Base-by-base conservation (phyloP, 2,113 vertebrate genomes). In the Puntigrus tetrazona region DNA sequence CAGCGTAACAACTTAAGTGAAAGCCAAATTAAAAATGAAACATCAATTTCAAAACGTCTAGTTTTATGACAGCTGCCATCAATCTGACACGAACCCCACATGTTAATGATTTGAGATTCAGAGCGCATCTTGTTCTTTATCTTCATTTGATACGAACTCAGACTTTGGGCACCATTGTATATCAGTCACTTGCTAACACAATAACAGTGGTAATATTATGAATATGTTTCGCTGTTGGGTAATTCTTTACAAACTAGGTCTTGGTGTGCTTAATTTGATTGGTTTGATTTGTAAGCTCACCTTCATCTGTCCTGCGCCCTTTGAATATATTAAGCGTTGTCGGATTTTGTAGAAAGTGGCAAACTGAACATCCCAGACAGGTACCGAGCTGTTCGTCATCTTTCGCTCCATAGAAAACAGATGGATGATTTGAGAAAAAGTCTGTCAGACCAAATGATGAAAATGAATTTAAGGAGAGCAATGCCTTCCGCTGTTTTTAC, bases 351-450 rank as follows among this genome's bases (percentile, higher is more conserved):
- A 16, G 31, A 59, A 7, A 10, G 13, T 1, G 9, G 22, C 41
- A 38, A 61, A 43, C 34, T 78, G 11, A 41, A 61, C 22, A 41
- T 43, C 22, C 3, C 22, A 27, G 41, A 81, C 41, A 34, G 59
- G 73, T 76, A 76, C 73, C 25, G 45, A 76, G 78, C 59, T 45
- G 41, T 67, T 63, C 34, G 4, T 63, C 36, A 79, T 79, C 18
- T 20, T 47, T 34, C 6, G 27, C 78, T 50, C 18, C 77, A 63
- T 63, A 11, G n/a, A 81, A 70, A 70, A 81, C 63, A 55, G 78
- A 81, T 43, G 45, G 79, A 52, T 70, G 31, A 81, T 81, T 47
- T 81, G 27, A 69, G 61, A 69, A 20, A 65, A 81, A 55, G 16
- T 52, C 63, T 81, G 45, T 81, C 79, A 70, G 45, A 81, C 45